Conservation (phyloP, 2,113 vertebrate species). For the human region DNA sequence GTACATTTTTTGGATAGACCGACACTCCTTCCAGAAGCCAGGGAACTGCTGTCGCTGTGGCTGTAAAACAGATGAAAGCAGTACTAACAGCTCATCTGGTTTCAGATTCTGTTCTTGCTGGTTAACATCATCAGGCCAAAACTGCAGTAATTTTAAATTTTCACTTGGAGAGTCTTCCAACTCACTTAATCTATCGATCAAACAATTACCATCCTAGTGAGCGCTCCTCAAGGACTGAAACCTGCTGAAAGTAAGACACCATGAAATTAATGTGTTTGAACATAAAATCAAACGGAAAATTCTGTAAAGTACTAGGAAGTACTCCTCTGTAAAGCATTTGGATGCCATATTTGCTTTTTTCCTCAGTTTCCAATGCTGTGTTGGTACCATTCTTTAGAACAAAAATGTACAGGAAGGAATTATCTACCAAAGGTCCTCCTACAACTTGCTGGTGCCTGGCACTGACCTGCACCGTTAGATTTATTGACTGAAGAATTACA, state of each 20-base stretch:
- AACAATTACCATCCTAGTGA: background rate
- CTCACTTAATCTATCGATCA: background rate
- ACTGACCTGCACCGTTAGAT: background rate
- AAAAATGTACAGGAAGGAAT: background rate
- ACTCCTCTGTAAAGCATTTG: background rate
- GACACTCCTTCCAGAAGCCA: background rate
- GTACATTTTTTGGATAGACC: constrained; percentile 72
- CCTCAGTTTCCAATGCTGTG: background rate
- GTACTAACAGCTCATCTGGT: background rate
- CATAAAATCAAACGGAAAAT: background rate
- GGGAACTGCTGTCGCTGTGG: constrained; percentile 37
- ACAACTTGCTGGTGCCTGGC: too few relatives aligned
- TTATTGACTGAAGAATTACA: background rate
- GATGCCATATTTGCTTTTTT: background rate
- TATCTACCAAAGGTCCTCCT: too few relatives aligned
- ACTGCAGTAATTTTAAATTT: background rate
- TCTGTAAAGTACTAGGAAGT: background rate
- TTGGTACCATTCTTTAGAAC: background rate
- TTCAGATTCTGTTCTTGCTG: background rate
- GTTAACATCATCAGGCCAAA: background rate
- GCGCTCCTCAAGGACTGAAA: background rate
- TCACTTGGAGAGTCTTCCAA: background rate
- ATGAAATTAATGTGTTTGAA: background rate
- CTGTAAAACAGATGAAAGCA: constrained; percentile 3
- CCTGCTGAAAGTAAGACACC: background rate